These are phyloP conservation scores for Chymomyza procnemis DNA, from an alignment of 2,888 invertebrate genomes.

Conservation along the genomic window DNA sequence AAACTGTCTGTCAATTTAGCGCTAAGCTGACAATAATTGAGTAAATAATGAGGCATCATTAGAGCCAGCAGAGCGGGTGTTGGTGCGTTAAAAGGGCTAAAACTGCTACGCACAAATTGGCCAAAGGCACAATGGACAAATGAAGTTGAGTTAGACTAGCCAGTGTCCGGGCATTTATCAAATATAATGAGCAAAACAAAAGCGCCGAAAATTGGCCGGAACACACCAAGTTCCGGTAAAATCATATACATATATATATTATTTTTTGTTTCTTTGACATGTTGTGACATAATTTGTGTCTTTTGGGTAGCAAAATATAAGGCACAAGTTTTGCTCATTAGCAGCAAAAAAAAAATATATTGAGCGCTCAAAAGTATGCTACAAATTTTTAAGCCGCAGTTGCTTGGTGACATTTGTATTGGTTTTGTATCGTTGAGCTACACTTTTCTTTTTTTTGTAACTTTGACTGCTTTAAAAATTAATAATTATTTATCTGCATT, in stretches of 20 bases:
- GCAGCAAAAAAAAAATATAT: conserved; percentile 48
- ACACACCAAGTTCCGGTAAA: conserved; percentile 65
- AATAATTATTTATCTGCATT: conserved; percentile 55
- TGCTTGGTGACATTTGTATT: not conserved
- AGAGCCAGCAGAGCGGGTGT: conserved; percentile 16
- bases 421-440: not conserved
- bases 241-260: conserved; percentile 42
- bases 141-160: not conserved
- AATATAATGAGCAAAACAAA: conserved; percentile 52
- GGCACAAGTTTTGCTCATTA: conserved; percentile 17
- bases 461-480: not conserved
- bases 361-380: conserved; percentile 36
- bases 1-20: conserved; percentile 64
- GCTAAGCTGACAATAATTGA: conserved; percentile 60
- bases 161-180: conserved; percentile 51
- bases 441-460: not conserved
- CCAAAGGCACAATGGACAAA: not conserved
- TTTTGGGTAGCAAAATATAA: conserved; percentile 36
- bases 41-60: conserved; percentile 61
- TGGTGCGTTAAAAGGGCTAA: not conserved
- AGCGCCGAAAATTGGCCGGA: not conserved
- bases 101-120: not conserved
- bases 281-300: conserved; percentile 65
- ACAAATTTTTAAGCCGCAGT: conserved; percentile 19
- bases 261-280: conserved; percentile 64